Base-by-base conservation (phyloP, 2,888 invertebrate genomes). In the Nemurella pictetii region DNA sequence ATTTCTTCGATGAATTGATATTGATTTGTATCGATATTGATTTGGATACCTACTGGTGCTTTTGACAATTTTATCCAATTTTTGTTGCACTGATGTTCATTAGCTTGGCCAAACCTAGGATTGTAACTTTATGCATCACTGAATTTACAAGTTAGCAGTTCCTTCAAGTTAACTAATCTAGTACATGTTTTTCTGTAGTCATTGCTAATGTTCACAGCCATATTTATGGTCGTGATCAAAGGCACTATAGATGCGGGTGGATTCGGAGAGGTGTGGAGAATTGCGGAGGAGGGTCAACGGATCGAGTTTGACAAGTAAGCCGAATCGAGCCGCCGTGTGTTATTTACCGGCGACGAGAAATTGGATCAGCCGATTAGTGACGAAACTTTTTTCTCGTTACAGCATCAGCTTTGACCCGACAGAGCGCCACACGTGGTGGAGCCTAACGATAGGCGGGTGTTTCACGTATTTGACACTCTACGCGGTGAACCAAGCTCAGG, bases 401-500 rank as follows among this genome's bases (percentile, higher is more conserved):
- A 96, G 96, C 90, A 93, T 95, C 88, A 94, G 94, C 88, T 88
- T 93, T 0, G 96, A 97, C 91, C 97, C 96, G 4, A 97, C 96
- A 0, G 93, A 94, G 83, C 92, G 97, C 25, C 96, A 97, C 87
- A 95, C 96, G 0, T 95, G 96, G 94, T 97, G 96, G 93, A 94
- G 95, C 0, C 91, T 97, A 30, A 91, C 94, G 3, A 92, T 97
- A 83, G 97, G 97, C n/a, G 97, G 97, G 0, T 90, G 94, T 72
- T 93, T 95, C 84, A 96, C 96, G 0, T 97, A 95, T 89, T 89
- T 96, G 74, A 95, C 97, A 0, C 88, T 97, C 7, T 97, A 97
- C 89, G 97, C 95, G 1, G 96, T 97, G 0, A 97, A 97, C 89
- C 97, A 97, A 90, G 95, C 96, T 0, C 97, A 95, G 90, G 91